phyloP scores from a whole-genome alignment of 2,888 invertebrate species.

The Drosophila mercatorum region DNA sequence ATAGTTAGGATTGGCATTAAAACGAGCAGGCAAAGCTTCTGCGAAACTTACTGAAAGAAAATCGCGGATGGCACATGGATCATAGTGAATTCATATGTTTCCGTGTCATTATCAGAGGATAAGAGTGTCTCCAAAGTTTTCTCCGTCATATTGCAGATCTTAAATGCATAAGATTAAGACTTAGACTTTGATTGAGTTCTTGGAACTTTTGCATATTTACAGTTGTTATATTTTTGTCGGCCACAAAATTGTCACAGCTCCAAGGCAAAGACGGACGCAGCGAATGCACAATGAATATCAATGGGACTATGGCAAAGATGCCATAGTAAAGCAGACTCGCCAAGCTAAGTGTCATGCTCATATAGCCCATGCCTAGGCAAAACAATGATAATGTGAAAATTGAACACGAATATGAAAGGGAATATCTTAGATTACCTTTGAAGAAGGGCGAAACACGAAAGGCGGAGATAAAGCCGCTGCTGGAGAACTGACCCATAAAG shows the following conservation, averaged over 20 bases:
- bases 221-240: slow-evolving; percentile 47
- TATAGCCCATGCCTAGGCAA: slow-evolving; percentile 92
- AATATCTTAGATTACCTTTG: slow-evolving; percentile 88
- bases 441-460: slow-evolving; percentile 93
- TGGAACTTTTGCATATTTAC: slow-evolving; percentile 24
- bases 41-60: slow-evolving; percentile 63
- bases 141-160: slow-evolving; percentile 53
- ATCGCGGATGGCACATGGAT: slow-evolving; percentile 71
- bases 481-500: slow-evolving; percentile 93
- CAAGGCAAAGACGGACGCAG: slow-evolving; percentile 90
- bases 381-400: background rate
- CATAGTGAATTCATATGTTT: background rate
- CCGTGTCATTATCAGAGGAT: background rate
- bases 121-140: background rate
- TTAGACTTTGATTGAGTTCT: rapidly evolving
- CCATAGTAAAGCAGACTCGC: slow-evolving; percentile 92
- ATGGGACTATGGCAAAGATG: slow-evolving; percentile 92
- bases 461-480: slow-evolving; percentile 91
- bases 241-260: slow-evolving; percentile 88
- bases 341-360: slow-evolving; percentile 90
- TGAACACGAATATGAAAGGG: background rate
- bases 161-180: background rate
- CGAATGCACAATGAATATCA: slow-evolving; percentile 91
- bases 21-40: too few relatives aligned
- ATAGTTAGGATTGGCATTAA: background rate